phyloP scores from a whole-genome alignment of 2,797 vertebrate species.

The Zenarchopterus dispar region DNA sequence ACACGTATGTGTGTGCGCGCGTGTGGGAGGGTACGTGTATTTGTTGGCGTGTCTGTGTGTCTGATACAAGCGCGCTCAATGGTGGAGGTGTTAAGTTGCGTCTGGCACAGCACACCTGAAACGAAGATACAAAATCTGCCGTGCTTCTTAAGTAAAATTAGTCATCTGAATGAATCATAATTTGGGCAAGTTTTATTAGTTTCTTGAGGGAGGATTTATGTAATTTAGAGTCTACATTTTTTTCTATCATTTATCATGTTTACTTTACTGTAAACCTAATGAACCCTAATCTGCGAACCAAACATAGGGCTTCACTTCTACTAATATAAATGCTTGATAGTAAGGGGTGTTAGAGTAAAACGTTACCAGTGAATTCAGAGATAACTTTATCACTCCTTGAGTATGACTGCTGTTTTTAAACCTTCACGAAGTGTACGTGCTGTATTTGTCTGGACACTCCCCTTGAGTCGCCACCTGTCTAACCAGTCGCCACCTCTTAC shows the following conservation, averaged over 20 bases:
- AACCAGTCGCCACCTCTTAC: slow-evolving; percentile 58
- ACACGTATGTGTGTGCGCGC: slow-evolving; percentile 50
- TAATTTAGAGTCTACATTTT: background rate
- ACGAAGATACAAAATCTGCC: slow-evolving; percentile 9
- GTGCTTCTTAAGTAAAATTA: no score
- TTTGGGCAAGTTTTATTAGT: slow-evolving; percentile 2
- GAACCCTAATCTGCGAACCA: no score
- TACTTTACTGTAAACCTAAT: background rate
- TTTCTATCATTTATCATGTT: background rate
- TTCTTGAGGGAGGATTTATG: background rate
- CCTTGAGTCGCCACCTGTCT: slow-evolving; percentile 53
- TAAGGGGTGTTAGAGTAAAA: background rate
- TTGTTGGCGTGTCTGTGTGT: slow-evolving; percentile 35
- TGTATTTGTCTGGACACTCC: slow-evolving; percentile 64
- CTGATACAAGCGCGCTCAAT: slow-evolving; percentile 36
- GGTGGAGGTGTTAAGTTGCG: slow-evolving; percentile 52
- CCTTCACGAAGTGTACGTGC: slow-evolving; percentile 13
- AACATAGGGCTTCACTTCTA: no score
- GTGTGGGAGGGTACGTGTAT: slow-evolving; percentile 38
- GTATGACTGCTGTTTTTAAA: slow-evolving; percentile 8
- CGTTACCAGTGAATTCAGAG: background rate
- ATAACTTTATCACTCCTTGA: background rate
- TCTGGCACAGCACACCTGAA: slow-evolving; percentile 49
- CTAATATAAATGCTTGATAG: no score
- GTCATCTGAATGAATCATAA: background rate